A percentile compares a stretch with the other conserved stretches of the same genome.
phyloP scores from a whole-genome alignment of 2,113 vertebrate genomes.

The Arothron firmamentum region DNA sequence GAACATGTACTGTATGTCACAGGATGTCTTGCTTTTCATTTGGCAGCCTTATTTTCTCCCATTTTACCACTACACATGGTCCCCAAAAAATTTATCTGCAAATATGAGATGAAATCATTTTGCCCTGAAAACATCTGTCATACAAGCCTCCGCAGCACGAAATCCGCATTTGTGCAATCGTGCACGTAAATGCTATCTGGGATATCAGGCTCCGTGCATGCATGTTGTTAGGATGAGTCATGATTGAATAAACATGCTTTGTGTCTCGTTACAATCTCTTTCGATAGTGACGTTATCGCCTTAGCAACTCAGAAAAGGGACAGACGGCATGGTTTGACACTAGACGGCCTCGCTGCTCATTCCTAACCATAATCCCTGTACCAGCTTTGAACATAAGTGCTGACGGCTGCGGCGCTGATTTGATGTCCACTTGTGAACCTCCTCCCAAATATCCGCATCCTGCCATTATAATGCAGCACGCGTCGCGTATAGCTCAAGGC shows the following conservation, averaged over 20 bases:
- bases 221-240: background rate
- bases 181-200: too few species aligned
- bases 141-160: too few species aligned
- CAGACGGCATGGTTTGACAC: constrained; percentile 6
- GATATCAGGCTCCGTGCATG: background rate
- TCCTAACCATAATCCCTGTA: constrained; percentile 19
- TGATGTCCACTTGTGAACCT: constrained; percentile 7
- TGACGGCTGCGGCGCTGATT: constrained; percentile 10
- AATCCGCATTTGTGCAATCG: too few species aligned
- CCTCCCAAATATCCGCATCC: constrained; percentile 5
- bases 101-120: too few species aligned
- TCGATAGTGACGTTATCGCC: constrained; percentile 1
- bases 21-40: background rate
- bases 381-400: constrained; percentile 29
- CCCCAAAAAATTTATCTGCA: too few species aligned
- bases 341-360: constrained; percentile 5
- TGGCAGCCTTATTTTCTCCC: background rate
- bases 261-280: background rate
- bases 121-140: too few species aligned
- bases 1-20: background rate
- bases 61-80: too few species aligned
- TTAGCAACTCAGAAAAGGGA: background rate
- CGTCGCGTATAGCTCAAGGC: background rate
- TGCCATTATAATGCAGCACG: background rate
- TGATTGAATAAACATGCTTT: constrained; percentile 17